Evolutionary conservation across 2,888 invertebrate species (phyloP).

Genomic region (Molanna angustata): DNA sequence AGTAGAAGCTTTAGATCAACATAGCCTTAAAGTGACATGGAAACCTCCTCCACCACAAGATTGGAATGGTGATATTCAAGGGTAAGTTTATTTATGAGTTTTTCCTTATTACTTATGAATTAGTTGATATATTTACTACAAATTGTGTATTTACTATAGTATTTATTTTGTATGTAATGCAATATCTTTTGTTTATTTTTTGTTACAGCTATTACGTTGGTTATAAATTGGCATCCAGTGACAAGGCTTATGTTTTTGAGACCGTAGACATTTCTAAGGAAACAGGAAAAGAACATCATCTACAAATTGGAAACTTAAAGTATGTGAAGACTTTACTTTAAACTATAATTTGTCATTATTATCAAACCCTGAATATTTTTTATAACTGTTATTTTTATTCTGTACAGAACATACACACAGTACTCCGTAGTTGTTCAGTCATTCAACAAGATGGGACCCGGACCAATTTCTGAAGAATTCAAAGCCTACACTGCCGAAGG

Average conservation of each 20-base stretch:
- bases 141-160: background rate
- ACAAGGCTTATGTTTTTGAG: conserved; percentile 86
- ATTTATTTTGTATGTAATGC: background rate
- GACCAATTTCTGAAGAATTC: conserved; percentile 85
- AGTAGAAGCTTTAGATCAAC: conserved; percentile 85
- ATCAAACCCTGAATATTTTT: background rate
- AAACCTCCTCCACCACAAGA: conserved; percentile 85
- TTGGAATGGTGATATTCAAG: conserved; percentile 87
- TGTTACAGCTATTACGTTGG: conserved; percentile 76
- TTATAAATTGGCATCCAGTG: conserved; percentile 78
- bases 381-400: background rate
- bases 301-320: conserved; percentile 78
- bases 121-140: background rate
- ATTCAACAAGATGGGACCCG: conserved; percentile 91
- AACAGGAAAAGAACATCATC: conserved; percentile 86
- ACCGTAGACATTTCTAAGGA: conserved; percentile 90
- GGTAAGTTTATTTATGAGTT: conserved; percentile 38
- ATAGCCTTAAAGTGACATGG: conserved; percentile 84
- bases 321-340: conserved; percentile 39
- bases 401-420: conserved; percentile 81
- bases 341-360: background rate
- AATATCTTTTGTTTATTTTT: background rate
- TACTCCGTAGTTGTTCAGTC: conserved; percentile 95
- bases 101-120: background rate
- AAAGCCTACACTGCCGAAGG: conserved; percentile 94